Conservation (phyloP, 2,113 vertebrate genomes). For the Rhizomys pruinosus region DNA sequence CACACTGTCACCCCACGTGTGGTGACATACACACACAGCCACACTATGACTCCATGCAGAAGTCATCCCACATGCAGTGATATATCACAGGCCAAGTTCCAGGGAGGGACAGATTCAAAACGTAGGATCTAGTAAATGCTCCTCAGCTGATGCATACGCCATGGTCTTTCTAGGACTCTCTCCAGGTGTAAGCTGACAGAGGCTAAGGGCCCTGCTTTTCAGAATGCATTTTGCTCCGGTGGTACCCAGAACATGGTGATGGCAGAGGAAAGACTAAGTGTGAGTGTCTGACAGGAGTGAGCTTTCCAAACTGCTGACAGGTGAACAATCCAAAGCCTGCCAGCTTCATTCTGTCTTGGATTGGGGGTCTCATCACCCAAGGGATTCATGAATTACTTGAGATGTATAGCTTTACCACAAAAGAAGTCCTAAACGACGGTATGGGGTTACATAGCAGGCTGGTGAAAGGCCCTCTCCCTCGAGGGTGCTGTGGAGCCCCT, state of each 20-base stretch:
- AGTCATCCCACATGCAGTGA: neutral
- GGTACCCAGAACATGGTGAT: neutral
- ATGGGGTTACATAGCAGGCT: neutral
- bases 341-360: neutral
- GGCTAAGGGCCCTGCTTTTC: neutral
- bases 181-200: neutral
- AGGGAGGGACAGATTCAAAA: neutral
- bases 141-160: neutral
- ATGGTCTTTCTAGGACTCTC: neutral
- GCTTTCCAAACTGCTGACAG: neutral
- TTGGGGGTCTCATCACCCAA: slow-evolving; percentile 10
- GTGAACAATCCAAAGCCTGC: neutral
- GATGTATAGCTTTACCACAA: neutral
- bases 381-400: neutral
- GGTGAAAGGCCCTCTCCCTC: neutral
- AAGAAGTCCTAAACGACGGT: neutral
- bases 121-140: neutral
- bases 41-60: neutral
- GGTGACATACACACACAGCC: too few species aligned
- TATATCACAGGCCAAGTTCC: neutral
- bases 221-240: neutral
- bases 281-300: neutral
- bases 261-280: neutral
- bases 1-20: too few species aligned
- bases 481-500: neutral